These are phyloP conservation scores for Drosophila lowei DNA, from an alignment of 1,140 invertebrate species.

Conservation along the genomic window DNA sequence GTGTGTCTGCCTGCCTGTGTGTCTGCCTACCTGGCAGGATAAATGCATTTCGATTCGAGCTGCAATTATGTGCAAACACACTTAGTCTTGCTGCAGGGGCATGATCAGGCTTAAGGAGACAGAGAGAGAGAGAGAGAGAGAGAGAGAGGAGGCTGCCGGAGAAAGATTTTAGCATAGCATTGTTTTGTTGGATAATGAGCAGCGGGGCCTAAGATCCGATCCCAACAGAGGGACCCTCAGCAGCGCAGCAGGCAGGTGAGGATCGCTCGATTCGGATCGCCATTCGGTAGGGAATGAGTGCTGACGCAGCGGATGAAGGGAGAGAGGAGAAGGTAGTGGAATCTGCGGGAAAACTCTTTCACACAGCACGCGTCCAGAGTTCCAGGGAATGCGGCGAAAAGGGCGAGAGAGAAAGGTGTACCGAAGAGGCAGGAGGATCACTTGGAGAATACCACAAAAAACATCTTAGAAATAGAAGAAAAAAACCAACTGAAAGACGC, in stretches of 20 bases:
- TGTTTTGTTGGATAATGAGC: conserved; percentile 20
- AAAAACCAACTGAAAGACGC: no score
- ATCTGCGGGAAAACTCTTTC: conserved; percentile 5
- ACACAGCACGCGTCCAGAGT: neutral
- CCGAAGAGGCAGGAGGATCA: no score
- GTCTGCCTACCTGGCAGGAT: conserved; percentile 30
- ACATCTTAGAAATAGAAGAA: no score
- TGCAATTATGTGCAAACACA: conserved; percentile 29
- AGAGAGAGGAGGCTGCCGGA: conserved; percentile 1
- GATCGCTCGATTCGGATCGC: no score
- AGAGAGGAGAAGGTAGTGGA: neutral
- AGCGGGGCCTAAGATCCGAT: conserved; percentile 3
- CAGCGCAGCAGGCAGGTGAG: conserved; percentile 21
- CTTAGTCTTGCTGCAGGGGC: neutral
- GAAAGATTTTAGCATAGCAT: conserved; percentile 20
- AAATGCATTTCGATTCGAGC: conserved; percentile 25
- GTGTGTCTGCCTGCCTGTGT: neutral
- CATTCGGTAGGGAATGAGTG: conserved; percentile 11
- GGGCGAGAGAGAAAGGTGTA: no score
- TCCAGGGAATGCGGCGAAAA: neutral
- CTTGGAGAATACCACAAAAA: no score
- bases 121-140: neutral
- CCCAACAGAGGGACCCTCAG: conserved; percentile 16
- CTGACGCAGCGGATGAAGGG: conserved; percentile 16
- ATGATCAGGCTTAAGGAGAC: neutral